Base-by-base conservation (phyloP, 2,113 vertebrate species). In the Thunnus thynnus region DNA sequence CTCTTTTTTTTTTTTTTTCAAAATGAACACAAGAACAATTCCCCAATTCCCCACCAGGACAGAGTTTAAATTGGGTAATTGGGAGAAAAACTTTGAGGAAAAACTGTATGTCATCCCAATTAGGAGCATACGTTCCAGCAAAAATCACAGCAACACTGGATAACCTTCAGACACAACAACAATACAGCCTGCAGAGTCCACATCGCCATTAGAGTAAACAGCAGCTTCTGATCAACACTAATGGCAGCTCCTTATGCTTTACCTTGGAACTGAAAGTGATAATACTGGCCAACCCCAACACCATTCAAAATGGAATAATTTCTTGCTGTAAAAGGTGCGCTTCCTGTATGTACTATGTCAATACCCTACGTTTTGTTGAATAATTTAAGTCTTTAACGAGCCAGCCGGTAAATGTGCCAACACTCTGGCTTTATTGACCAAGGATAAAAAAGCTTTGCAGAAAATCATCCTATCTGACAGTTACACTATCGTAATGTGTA, bases 21-120 rank as follows among this genome's bases (percentile, higher is more conserved):
- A 67, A 20, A 48, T 20, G 12, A 71, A 56, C 32, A 80, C 27
- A 32, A 54, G 58, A 67, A 51, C 56, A 75, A 65, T n/a, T 57
- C 25, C 48, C 47, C 25, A 51, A 22, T n/a, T 54, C 18, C 22
- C 48, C 16, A 44, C 48, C 32, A 44, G 48, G n/a, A 62, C 18
- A 10, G 11, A 2, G 75, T 57, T 75, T 78, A 60, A 72, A 73
- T 51, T 11, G 46, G 14, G 44, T 58, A 61, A 72, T 55, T 0
- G 3, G 44, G 9, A 36, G 22, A 46, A 67, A 76, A 57, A 61
- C 54, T 9, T 75, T 20, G 3, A 10, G 9, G 22, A 46, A 47
- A 62, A 54, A 41, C 58, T 20, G 25, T 68, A 13, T 75, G 65
- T 56, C 64, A 66, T 18, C 54, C 58, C 52, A 70, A 22, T 50